These are phyloP conservation scores for Nebria brevicollis DNA, from an alignment of 2,888 invertebrate genomes.

Conservation along the genomic window DNA sequence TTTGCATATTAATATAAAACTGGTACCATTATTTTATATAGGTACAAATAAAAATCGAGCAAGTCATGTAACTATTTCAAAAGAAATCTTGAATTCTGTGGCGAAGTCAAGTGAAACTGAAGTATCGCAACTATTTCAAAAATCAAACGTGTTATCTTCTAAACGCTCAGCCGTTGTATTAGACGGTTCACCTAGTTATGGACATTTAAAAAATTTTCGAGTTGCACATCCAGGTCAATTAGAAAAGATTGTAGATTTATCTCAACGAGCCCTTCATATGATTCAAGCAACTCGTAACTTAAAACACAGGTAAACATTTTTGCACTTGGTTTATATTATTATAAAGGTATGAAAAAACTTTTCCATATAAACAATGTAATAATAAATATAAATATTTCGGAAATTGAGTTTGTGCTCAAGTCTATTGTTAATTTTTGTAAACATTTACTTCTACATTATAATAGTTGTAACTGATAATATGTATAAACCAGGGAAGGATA, in stretches of 20 bases:
- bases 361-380: too few relatives aligned
- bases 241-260: slow-evolving; percentile 61
- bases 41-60: slow-evolving; percentile 8
- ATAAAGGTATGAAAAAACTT: too few relatives aligned
- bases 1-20: too few relatives aligned
- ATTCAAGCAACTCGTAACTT: slow-evolving; percentile 65
- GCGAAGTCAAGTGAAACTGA: slow-evolving; percentile 56
- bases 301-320: slow-evolving; percentile 60
- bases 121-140: slow-evolving; percentile 60
- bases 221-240: slow-evolving; percentile 59
- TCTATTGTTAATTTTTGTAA: too few relatives aligned
- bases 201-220: slow-evolving; percentile 61
- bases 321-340: too few relatives aligned
- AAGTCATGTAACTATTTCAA: background rate
- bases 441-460: background rate
- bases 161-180: slow-evolving; percentile 60
- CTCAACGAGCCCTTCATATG: slow-evolving; percentile 65
- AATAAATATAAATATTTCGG: too few relatives aligned
- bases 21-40: background rate
- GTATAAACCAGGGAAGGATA: slow-evolving; percentile 60
- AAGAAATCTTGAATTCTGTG: slow-evolving; percentile 51
- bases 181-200: slow-evolving; percentile 61
- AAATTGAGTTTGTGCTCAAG: too few relatives aligned
- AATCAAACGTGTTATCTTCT: slow-evolving; percentile 57
- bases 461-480: background rate